phyloP scores from a whole-genome alignment of 1,140 invertebrate species.

The Pentalonia nigronervosa region DNA sequence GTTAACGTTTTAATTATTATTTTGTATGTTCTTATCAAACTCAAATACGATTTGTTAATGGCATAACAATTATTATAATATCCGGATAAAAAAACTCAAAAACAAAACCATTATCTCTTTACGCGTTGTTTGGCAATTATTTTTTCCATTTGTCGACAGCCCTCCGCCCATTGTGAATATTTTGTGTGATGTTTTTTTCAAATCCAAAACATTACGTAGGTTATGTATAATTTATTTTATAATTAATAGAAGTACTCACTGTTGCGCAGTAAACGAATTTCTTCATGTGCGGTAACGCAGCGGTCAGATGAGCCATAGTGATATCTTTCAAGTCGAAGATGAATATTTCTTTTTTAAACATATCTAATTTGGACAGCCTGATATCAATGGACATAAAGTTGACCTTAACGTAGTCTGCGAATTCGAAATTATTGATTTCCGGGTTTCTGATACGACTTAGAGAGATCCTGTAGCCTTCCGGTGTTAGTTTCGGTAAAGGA shows the following conservation, averaged over 20 bases:
- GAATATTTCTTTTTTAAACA: slow-evolving; percentile 45
- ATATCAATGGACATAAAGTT: slow-evolving; percentile 52
- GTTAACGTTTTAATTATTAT: not conserved
- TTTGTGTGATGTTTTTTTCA: not conserved
- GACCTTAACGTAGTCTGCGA: slow-evolving; percentile 36
- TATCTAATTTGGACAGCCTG: slow-evolving; percentile 54
- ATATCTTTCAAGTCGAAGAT: slow-evolving; percentile 49
- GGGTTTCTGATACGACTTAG: slow-evolving; percentile 62
- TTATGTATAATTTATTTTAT: not conserved
- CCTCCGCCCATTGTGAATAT: not conserved
- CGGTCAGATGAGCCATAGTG: slow-evolving; percentile 42
- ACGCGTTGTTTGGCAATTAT: not conserved
- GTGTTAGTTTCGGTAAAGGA: slow-evolving; percentile 63
- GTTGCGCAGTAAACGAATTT: slow-evolving; percentile 52
- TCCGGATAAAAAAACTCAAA: not conserved
- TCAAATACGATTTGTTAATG: not conserved
- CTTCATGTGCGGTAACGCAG: slow-evolving; percentile 41
- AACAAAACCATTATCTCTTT: not conserved
- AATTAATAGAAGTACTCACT: slow-evolving; percentile 5
- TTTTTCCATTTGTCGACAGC: not conserved
- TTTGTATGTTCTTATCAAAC: not conserved
- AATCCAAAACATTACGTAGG: not conserved
- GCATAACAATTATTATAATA: not conserved
- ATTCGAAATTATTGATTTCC: not conserved
- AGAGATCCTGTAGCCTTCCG: slow-evolving; percentile 63